A percentile compares a stretch with the other conserved stretches of the same genome.
Conservation (phyloP, 2,797 vertebrate species). For the Microhierax caerulescens region DNA sequence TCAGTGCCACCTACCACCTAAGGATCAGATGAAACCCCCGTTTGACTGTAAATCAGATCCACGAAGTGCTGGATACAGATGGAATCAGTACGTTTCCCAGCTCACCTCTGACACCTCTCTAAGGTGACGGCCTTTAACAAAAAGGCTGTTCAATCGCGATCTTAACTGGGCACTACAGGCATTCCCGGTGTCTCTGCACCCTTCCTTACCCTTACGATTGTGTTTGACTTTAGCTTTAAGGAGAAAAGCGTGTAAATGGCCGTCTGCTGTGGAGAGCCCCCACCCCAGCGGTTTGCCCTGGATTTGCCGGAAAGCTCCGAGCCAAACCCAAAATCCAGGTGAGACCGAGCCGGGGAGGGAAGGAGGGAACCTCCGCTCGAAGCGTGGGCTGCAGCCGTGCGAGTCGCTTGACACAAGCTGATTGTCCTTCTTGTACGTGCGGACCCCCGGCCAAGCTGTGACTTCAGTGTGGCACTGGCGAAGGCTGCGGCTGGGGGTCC, state of each 20-base stretch:
- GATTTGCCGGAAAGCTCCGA: not conserved
- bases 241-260: not conserved
- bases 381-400: not conserved
- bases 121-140: not conserved
- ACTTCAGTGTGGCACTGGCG: accelerated
- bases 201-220: not conserved
- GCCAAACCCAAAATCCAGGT: too few species aligned
- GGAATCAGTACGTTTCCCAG: not conserved
- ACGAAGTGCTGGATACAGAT: accelerated
- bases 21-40: accelerated
- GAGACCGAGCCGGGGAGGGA: not conserved
- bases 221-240: not conserved
- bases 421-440: not conserved
- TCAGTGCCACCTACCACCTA: not conserved
- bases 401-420: not conserved
- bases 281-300: not conserved
- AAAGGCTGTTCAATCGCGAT: not conserved
- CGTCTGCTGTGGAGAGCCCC: not conserved
- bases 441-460: not conserved
- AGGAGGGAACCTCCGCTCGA: not conserved
- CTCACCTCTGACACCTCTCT: not conserved
- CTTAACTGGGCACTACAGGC: not conserved
- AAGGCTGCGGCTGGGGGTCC: not conserved
- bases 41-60: not conserved
- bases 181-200: not conserved